phyloP scores from a whole-genome alignment of 2,888 invertebrate genomes.

The Sinopyrophorus schimmeli region DNA sequence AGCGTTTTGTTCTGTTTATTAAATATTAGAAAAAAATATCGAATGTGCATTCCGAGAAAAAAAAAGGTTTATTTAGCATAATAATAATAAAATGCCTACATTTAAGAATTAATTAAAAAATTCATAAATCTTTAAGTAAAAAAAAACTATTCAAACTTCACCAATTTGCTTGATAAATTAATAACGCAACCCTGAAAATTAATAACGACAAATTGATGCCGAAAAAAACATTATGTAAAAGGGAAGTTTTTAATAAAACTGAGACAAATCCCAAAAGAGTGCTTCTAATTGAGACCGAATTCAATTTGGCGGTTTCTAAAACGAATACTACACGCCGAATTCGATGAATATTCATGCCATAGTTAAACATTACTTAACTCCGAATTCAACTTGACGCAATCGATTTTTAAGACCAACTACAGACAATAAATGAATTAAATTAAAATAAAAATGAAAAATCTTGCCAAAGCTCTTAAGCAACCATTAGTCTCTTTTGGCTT shows the following conservation, averaged over 20 bases:
- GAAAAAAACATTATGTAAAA: slow-evolving; percentile 17
- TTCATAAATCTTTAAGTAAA: too few relatives aligned
- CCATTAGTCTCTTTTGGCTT: too few relatives aligned
- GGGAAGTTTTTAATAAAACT: slow-evolving; percentile 17
- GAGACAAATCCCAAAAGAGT: slow-evolving; percentile 14
- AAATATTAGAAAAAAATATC: too few relatives aligned
- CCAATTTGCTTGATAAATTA: too few relatives aligned
- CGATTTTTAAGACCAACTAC: slow-evolving; percentile 24
- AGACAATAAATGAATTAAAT: slow-evolving; percentile 15
- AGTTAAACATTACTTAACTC: slow-evolving; percentile 32
- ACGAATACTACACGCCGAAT: slow-evolving; percentile 24
- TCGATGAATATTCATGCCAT: slow-evolving; percentile 33
- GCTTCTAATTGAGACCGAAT: slow-evolving; percentile 28
- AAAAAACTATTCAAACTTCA: too few relatives aligned
- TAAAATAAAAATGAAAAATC: slow-evolving; percentile 16
- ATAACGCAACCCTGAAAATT: too few relatives aligned
- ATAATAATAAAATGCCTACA: too few relatives aligned
- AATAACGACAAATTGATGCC: slow-evolving; percentile 5
- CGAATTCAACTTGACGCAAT: slow-evolving; percentile 22
- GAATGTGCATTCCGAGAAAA: too few relatives aligned
- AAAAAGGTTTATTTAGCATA: too few relatives aligned
- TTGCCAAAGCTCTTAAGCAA: too few relatives aligned
- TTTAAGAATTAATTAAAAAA: too few relatives aligned
- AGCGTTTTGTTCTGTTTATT: too few relatives aligned
- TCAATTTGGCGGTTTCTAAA: slow-evolving; percentile 24